phyloP scores from a whole-genome alignment of 2,113 vertebrate species.

The Pipra filicauda region DNA sequence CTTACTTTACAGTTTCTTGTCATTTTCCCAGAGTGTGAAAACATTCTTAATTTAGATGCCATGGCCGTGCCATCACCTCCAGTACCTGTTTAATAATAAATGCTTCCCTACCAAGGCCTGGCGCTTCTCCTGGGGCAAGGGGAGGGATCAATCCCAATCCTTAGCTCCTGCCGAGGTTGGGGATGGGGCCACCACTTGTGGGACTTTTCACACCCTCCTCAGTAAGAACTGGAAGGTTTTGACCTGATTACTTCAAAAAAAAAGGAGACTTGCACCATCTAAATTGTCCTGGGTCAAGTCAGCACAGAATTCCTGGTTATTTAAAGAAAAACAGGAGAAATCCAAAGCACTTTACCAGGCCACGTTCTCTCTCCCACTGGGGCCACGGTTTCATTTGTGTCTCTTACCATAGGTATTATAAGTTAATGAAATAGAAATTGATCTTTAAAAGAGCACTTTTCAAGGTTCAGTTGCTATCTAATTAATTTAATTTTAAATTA shows the following conservation, averaged over 20 bases:
- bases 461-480: slow-evolving; percentile 63
- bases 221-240: background rate
- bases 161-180: background rate
- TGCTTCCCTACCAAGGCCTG: background rate
- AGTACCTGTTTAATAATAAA: slow-evolving; percentile 52
- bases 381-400: background rate
- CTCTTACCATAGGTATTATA: slow-evolving; percentile 45
- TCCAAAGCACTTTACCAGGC: background rate
- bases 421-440: slow-evolving; percentile 68
- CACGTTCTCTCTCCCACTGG: background rate
- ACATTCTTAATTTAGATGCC: slow-evolving; percentile 40
- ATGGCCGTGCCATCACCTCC: slow-evolving; percentile 9
- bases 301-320: background rate
- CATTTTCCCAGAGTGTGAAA: slow-evolving; percentile 43
- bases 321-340: background rate
- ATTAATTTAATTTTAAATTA: slow-evolving; percentile 75
- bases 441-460: slow-evolving; percentile 65
- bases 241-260: background rate
- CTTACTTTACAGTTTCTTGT: background rate
- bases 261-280: background rate
- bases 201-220: background rate
- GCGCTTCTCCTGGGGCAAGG: background rate
- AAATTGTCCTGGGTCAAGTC: background rate
- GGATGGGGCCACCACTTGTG: accelerated
- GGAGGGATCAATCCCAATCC: background rate